Evolutionary conservation across 2,888 invertebrate genomes (phyloP), one percentile per base, ranked within the genome.

Genomic region (Neuroscelio doddi): DNA sequence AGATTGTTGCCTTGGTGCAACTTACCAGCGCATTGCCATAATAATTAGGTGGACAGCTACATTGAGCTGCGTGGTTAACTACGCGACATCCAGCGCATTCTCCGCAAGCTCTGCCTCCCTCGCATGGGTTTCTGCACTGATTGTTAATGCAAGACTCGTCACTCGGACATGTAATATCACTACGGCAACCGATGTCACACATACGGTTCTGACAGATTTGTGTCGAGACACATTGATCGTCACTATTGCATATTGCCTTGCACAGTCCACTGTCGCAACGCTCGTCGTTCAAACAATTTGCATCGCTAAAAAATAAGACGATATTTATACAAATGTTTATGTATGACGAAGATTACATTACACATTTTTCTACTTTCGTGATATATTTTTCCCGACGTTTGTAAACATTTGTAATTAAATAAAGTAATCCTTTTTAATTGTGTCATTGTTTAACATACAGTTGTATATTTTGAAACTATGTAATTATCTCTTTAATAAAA

Each of bases 171-270:
- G 91, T 89, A 38, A 90, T 90, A 80, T 96, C 95, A 77, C 91
- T 93, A 61, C 95, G 89, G 79, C 96, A 96, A 39, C 96, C 96
- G 75, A 91, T 89, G 79, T 93, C 90, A 80, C 96, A 96, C 67
- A 95, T 87, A 74, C 95, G 89, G 75, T 93, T 93, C 82, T 93
- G 93, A 78, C 96, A 96, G 74, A 96, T 94, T 84, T 95, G 93
- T 70, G 93, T 91, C 9, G 89, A 87, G 14, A 89, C 89, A 78
- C 96, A 96, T 61, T 92, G 90, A 9, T 90, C 88, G 80, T 96
- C 95, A 49, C 91, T 93, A 79, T 95, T 96, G 79, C 96, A 96
- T 24, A 96, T 91, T 1, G 92, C 88, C 83, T 93, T 91, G 78
- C 96, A 96, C 49, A 92, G 89, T 38, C 94, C 94, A 52, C 90